Conservation (phyloP, 2,797 vertebrate genomes). For the Nyctibius grandis region DNA sequence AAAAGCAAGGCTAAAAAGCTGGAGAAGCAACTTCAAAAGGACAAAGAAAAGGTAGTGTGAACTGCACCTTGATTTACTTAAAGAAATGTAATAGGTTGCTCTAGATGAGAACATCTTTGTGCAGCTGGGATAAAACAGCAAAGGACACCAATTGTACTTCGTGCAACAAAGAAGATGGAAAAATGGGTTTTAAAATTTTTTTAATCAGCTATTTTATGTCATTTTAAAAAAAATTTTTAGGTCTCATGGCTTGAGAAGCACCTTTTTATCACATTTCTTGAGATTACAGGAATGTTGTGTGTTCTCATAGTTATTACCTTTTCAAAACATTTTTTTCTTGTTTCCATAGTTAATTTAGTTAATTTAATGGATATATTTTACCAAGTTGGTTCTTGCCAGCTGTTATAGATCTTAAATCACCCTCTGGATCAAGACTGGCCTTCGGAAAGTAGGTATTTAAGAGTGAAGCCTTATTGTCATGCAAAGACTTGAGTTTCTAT, state of each 20-base stretch:
- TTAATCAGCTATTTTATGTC: neutral
- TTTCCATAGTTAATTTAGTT: neutral
- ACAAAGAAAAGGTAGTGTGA: constrained; percentile 88
- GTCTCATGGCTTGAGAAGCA: neutral
- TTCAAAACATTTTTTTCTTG: neutral
- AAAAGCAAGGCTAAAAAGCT: constrained; percentile 90
- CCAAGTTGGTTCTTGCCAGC: neutral
- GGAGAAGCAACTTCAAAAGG: constrained; percentile 92
- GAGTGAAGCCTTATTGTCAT: neutral
- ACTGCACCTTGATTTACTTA: neutral
- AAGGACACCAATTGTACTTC: neutral
- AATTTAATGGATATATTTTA: neutral
- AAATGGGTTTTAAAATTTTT: neutral
- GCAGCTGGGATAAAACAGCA: neutral
- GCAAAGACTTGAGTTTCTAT: neutral
- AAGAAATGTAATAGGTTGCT: neutral
- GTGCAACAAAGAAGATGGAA: neutral
- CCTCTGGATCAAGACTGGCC: neutral
- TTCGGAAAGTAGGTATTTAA: neutral
- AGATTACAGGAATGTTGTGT: neutral
- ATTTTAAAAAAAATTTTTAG: too few species aligned
- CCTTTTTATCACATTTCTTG: neutral
- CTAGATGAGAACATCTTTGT: neutral
- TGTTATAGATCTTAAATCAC: neutral
- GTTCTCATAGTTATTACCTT: neutral